Evolutionary conservation across 1,140 invertebrate genomes (phyloP).

Genomic region (Hesperophylax magnus): DNA sequence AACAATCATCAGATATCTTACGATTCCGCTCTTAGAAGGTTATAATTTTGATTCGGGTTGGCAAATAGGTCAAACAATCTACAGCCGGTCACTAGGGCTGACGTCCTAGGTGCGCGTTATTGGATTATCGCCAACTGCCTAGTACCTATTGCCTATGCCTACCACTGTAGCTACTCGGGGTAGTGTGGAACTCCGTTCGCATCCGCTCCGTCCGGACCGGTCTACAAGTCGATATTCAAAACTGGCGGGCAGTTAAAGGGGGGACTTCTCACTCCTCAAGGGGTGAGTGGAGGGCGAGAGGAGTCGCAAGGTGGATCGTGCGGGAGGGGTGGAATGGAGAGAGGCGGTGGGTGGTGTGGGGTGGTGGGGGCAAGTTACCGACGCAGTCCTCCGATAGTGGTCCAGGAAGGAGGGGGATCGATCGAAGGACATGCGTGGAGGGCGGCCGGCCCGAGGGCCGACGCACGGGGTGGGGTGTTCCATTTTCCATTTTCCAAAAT

Average conservation of each 20-base stretch:
- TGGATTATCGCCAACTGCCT: slow-evolving; percentile 17
- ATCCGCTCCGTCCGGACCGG: slow-evolving; percentile 31
- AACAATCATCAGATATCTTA: too few species aligned
- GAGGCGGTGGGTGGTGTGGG: not conserved
- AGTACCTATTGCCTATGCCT: not conserved
- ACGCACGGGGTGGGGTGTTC: not conserved
- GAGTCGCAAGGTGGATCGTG: not conserved
- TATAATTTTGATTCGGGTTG: slow-evolving; percentile 29
- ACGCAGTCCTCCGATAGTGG: slow-evolving; percentile 50
- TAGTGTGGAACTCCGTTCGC: not conserved
- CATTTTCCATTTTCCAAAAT: slow-evolving; percentile 31
- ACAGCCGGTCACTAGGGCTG: not conserved
- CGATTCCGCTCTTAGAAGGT: not conserved
- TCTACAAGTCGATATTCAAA: slow-evolving; percentile 54
- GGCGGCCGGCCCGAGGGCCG: slow-evolving; percentile 5
- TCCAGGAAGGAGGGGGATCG: slow-evolving; percentile 47
- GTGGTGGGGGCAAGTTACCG: slow-evolving; percentile 32
- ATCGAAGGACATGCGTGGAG: slow-evolving; percentile 51
- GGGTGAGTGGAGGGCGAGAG: not conserved
- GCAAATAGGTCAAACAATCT: slow-evolving; percentile 29
- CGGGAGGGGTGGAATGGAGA: not conserved
- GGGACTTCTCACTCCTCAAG: not conserved
- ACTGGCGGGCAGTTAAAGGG: slow-evolving; percentile 47
- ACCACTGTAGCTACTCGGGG: not conserved
- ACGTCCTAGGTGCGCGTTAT: not conserved